Conservation (phyloP, 2,888 invertebrate species). For the Chydorus sphaericus region DNA sequence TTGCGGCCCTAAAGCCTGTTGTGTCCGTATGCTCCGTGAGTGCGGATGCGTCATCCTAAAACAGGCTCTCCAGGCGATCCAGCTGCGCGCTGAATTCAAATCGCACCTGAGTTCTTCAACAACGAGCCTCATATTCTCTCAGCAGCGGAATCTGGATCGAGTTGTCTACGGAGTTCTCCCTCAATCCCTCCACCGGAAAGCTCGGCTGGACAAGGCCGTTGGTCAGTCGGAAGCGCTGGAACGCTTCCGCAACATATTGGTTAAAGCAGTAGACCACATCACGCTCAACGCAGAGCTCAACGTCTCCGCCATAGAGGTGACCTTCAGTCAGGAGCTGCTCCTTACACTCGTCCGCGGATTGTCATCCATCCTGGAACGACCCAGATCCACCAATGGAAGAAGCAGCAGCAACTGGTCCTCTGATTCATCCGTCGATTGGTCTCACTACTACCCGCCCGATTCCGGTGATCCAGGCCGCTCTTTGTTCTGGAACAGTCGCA, state of each 20-base stretch:
- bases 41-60: constrained; percentile 39
- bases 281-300: not conserved
- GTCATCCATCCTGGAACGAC: constrained; percentile 3
- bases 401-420: not conserved
- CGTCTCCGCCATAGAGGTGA: constrained; percentile 24
- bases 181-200: not conserved
- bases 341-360: not conserved
- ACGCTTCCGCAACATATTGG: constrained; percentile 35
- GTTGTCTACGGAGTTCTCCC: not conserved
- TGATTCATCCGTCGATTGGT: not conserved
- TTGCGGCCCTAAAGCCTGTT: constrained; percentile 27
- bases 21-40: constrained; percentile 32
- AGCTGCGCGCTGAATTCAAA: not conserved
- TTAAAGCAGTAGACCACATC: constrained; percentile 39
- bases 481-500: constrained; percentile 26
- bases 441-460: constrained; percentile 2
- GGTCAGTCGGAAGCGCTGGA: constrained; percentile 36
- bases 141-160: not conserved
- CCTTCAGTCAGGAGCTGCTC: not conserved
- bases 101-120: not conserved
- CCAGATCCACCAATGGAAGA: not conserved
- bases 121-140: not conserved
- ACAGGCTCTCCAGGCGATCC: constrained; percentile 32
- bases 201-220: constrained; percentile 19
- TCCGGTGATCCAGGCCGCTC: not conserved